Evolutionary conservation across 1,140 invertebrate genomes (phyloP).

Genomic region (Hydropsyche tenuis): DNA sequence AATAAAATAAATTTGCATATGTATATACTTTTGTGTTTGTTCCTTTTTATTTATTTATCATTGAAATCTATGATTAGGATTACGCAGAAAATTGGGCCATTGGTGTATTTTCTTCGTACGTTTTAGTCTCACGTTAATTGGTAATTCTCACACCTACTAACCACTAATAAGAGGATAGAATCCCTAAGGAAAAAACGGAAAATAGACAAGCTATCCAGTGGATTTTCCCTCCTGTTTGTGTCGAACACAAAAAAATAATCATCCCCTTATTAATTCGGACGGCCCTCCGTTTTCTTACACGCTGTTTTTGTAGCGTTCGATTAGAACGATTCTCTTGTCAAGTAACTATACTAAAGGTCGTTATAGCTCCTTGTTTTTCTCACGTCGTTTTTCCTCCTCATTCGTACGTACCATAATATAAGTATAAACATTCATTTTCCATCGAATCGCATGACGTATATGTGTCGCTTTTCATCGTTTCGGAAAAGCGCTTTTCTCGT

Average conservation of each 20-base stretch:
- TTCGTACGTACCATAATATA: not conserved
- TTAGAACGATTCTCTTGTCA: not conserved
- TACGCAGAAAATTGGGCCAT: not conserved
- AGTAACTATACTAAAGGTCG: not conserved
- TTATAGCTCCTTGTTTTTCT: not conserved
- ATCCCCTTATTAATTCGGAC: slow-evolving; percentile 13
- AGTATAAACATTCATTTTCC: not conserved
- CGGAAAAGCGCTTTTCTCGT: not conserved
- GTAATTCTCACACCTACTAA: slow-evolving; percentile 10
- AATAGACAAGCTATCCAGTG: too few species aligned
- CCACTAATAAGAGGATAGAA: slow-evolving; percentile 19
- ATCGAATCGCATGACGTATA: slow-evolving; percentile 15
- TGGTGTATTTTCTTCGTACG: not conserved
- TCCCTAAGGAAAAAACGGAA: too few species aligned
- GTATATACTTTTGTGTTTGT: too few species aligned
- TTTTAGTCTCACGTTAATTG: slow-evolving; percentile 19
- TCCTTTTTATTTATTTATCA: too few species aligned
- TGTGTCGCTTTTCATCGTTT: slow-evolving; percentile 2
- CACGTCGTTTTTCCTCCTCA: not conserved
- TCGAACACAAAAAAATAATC: not conserved
- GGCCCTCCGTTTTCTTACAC: not conserved
- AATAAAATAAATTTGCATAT: too few species aligned
- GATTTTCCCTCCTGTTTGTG: not conserved
- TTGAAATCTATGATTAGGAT: too few species aligned
- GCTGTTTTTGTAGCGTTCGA: not conserved